Conservation (phyloP, 2,888 invertebrate genomes). For the Ennomos fuscantarius region DNA sequence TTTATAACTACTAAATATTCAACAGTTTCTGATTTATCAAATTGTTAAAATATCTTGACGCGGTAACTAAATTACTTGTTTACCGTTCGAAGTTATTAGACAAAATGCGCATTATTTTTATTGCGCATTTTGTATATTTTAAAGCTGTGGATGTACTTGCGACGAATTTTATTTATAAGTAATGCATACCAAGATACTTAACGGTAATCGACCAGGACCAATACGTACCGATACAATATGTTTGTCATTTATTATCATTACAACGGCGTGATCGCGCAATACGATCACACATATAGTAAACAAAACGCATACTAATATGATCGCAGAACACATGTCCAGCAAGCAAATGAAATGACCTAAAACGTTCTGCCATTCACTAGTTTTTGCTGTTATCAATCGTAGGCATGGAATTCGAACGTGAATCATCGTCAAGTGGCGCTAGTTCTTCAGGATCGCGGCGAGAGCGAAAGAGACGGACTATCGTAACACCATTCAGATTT, state of each 20-base stretch:
- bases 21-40: conserved; percentile 29
- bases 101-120: conserved; percentile 31
- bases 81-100: conserved; percentile 12
- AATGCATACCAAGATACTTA: neutral
- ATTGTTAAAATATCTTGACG: conserved; percentile 20
- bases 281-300: conserved; percentile 55
- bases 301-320: conserved; percentile 61
- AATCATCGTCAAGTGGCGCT: conserved; percentile 83
- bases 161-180: conserved; percentile 16
- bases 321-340: conserved; percentile 55
- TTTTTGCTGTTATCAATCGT: conserved; percentile 81
- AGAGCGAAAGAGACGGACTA: conserved; percentile 74
- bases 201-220: conserved; percentile 19
- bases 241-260: conserved; percentile 12
- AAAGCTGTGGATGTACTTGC: conserved; percentile 5
- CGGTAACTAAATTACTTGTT: conserved; percentile 17
- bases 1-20: conserved; percentile 30
- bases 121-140: conserved; percentile 21
- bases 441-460: conserved; percentile 68
- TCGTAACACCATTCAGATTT: conserved; percentile 79
- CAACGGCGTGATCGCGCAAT: conserved; percentile 17
- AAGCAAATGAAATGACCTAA: conserved; percentile 71
- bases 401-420: conserved; percentile 81
- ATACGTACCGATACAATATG: conserved; percentile 17
- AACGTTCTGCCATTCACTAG: conserved; percentile 76